These are phyloP conservation scores for Hiodon tergisus DNA, from an alignment of 2,113 vertebrate species.

Conservation along the genomic window DNA sequence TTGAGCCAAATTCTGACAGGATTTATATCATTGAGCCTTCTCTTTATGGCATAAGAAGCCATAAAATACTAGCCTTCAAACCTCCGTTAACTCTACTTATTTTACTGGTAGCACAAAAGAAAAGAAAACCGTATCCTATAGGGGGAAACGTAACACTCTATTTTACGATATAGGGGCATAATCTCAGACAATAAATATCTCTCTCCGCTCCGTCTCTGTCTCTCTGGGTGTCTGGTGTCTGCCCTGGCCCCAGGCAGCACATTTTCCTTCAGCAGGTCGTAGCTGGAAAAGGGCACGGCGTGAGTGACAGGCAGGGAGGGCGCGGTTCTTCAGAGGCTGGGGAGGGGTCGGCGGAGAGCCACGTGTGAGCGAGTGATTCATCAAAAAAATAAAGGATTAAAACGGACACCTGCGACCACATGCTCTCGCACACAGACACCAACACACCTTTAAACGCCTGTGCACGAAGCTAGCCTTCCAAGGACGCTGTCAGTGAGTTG, in stretches of 20 bases:
- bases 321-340: neutral
- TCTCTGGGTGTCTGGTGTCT: neutral
- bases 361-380: neutral
- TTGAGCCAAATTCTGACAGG: no score
- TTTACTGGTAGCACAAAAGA: no score
- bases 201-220: neutral
- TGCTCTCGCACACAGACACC: neutral
- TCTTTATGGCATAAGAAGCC: no score
- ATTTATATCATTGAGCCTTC: no score
- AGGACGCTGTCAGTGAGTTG: neutral
- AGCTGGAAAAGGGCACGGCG: constrained; percentile 5
- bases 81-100: neutral
- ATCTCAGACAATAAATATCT: neutral
- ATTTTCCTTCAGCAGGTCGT: neutral
- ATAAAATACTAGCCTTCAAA: neutral
- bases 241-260: constrained; percentile 7
- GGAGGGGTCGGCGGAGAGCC: neutral
- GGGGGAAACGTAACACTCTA: no score
- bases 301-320: neutral
- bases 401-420: neutral
- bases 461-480: neutral
- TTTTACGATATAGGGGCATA: neutral
- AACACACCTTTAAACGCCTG: neutral
- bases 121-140: no score
- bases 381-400: neutral